These are phyloP conservation scores for Machimus rusticus DNA, from an alignment of 2,888 invertebrate genomes.

Conservation along the genomic window DNA sequence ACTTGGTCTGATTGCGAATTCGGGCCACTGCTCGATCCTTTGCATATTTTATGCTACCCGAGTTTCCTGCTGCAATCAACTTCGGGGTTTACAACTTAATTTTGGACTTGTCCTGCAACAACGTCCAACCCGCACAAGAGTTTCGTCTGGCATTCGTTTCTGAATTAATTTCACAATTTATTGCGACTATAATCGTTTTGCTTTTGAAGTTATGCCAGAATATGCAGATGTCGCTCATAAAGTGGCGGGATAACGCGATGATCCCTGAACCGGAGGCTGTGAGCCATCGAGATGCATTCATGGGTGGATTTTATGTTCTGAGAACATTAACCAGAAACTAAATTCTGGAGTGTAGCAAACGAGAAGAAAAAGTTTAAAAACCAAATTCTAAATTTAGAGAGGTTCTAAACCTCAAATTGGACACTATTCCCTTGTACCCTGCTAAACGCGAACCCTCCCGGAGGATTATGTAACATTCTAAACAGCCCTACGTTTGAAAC, in stretches of 20 bases:
- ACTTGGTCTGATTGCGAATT: slow-evolving; percentile 3
- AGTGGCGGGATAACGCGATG: not conserved
- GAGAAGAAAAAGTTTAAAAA: not conserved
- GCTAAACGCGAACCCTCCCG: not conserved
- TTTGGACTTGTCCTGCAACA: not conserved
- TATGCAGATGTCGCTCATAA: not conserved
- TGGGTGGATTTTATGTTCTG: not conserved
- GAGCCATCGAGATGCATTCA: not conserved
- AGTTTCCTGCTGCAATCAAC: not conserved
- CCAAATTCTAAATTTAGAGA: not conserved
- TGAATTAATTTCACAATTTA: not conserved
- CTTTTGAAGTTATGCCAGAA: not conserved
- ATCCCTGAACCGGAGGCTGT: not conserved
- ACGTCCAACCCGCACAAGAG: not conserved
- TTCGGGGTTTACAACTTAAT: slow-evolving; percentile 16
- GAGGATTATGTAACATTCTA: not conserved
- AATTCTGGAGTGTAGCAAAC: not conserved
- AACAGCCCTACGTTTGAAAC: not conserved
- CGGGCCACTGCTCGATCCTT: not conserved
- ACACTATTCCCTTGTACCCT: not conserved
- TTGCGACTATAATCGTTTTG: not conserved
- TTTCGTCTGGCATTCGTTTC: not conserved
- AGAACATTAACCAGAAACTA: not conserved
- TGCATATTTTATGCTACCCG: not conserved
- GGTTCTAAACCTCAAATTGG: not conserved